These are phyloP conservation scores for Bombylius major DNA, from an alignment of 2,888 invertebrate species.

Conservation along the genomic window DNA sequence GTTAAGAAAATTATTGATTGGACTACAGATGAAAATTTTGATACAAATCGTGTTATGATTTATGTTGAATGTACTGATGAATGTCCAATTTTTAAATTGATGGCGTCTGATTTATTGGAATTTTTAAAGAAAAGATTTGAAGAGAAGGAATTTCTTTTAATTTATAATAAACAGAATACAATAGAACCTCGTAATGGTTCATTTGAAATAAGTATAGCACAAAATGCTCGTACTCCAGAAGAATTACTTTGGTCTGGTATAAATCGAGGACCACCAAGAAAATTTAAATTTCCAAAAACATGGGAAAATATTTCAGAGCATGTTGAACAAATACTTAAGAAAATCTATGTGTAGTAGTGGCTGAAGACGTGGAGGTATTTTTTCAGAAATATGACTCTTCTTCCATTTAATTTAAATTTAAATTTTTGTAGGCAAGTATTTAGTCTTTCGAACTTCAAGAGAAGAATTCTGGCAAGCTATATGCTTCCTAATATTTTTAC, in stretches of 20 bases:
- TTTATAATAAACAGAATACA: slow-evolving; percentile 25
- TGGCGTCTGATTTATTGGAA: slow-evolving; percentile 24
- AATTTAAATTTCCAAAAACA: slow-evolving; percentile 27
- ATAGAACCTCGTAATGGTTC: slow-evolving; percentile 23
- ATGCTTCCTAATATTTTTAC: too few species aligned
- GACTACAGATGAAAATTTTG: slow-evolving; percentile 24
- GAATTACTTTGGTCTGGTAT: slow-evolving; percentile 26
- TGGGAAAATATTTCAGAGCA: slow-evolving; percentile 16
- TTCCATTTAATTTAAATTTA: too few species aligned
- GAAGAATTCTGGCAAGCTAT: too few species aligned
- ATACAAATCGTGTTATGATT: slow-evolving; percentile 27
- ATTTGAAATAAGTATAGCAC: slow-evolving; percentile 28
- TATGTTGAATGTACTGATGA: slow-evolving; percentile 29
- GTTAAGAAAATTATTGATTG: slow-evolving; percentile 25
- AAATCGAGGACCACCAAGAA: slow-evolving; percentile 27
- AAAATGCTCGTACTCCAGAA: slow-evolving; percentile 28
- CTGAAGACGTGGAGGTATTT: too few species aligned
- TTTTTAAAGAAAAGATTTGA: slow-evolving; percentile 23
- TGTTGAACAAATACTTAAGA: not conserved
- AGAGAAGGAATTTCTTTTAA: slow-evolving; percentile 23
- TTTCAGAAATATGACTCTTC: too few species aligned
- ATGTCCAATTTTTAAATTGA: slow-evolving; percentile 28
- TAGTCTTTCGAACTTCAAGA: too few species aligned
- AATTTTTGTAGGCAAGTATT: too few species aligned
- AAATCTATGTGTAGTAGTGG: not conserved